These are phyloP conservation scores for Ophiodon elongatus DNA, from an alignment of 2,113 vertebrate species.

Conservation along the genomic window DNA sequence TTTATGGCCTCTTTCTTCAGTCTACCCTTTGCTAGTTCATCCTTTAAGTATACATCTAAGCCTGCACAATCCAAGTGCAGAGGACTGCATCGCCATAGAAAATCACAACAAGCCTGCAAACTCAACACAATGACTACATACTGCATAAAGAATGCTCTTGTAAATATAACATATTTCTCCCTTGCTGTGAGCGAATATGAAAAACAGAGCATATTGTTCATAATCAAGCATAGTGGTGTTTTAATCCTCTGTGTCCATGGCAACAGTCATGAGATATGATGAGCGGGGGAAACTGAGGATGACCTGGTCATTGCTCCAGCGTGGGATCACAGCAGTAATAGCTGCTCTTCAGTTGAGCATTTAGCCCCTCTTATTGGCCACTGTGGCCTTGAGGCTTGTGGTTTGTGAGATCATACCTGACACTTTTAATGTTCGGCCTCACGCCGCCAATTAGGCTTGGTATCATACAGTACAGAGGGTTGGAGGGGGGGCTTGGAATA, in stretches of 20 bases:
- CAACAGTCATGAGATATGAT: constrained; percentile 46
- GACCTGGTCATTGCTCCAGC: constrained; percentile 9
- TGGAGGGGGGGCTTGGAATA: constrained; percentile 1
- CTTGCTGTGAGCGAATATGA: neutral
- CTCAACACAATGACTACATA: neutral
- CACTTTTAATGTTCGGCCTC: constrained; percentile 60
- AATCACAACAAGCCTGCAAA: constrained; percentile 19
- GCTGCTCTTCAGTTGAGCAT: constrained; percentile 42
- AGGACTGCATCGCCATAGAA: neutral
- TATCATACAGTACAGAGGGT: neutral
- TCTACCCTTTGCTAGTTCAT: constrained; percentile 28
- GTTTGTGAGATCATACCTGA: constrained; percentile 52
- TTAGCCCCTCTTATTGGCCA: constrained; percentile 49
- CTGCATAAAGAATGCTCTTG: neutral
- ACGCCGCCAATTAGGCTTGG: constrained; percentile 42
- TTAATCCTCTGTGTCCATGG: constrained; percentile 62
- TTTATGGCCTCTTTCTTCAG: neutral
- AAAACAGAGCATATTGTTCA: constrained; percentile 8
- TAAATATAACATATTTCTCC: constrained; percentile 1
- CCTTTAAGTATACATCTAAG: constrained; percentile 35
- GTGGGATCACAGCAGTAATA: constrained; percentile 45
- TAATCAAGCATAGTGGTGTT: constrained; percentile 52
- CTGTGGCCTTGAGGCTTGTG: constrained; percentile 27
- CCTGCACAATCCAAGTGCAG: constrained; percentile 6
- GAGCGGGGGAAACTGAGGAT: constrained; percentile 14